Percentiles rank a stretch among this genome's conserved stretches.
Conservation (phyloP, 2,113 vertebrate species). For the Nothobranchius kuhntae region DNA sequence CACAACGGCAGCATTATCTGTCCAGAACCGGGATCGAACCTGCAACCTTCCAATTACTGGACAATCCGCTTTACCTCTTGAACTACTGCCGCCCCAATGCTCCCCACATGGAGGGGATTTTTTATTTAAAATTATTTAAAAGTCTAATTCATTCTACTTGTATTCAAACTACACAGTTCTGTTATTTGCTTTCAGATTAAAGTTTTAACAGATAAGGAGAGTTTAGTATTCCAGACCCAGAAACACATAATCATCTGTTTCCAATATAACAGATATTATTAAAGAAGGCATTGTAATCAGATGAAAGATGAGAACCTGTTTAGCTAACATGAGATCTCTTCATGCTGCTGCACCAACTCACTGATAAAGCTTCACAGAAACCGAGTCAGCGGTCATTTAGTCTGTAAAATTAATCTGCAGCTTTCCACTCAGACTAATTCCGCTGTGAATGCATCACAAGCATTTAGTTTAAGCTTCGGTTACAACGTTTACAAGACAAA, state of each 20-base stretch:
- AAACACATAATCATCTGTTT: conserved; percentile 17
- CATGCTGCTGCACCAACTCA: conserved; percentile 2
- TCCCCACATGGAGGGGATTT: background rate
- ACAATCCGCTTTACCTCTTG: no score
- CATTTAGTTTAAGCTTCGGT: conserved; percentile 35
- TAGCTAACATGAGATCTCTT: conserved; percentile 1
- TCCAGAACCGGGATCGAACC: no score
- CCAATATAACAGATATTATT: conserved; percentile 14
- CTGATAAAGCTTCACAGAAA: conserved; percentile 33
- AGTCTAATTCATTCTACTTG: background rate
- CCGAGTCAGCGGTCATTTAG: conserved; percentile 12
- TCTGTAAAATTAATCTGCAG: conserved; percentile 23
- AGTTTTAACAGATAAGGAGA: conserved; percentile 24
- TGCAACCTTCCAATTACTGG: no score
- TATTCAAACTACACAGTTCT: background rate
- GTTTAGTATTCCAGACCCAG: conserved; percentile 18
- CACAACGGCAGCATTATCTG: no score
- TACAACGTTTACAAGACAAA: conserved; percentile 40
- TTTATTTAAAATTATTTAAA: background rate
- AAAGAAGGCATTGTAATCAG: conserved; percentile 21
- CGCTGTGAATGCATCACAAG: conserved; percentile 32
- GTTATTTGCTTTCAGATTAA: conserved; percentile 2
- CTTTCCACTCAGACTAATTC: conserved; percentile 13
- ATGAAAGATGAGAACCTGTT: conserved; percentile 23
- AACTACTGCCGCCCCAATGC: no score